Base-by-base conservation (phyloP, 2,113 vertebrate species). In the Onychostruthus taczanowskii region DNA sequence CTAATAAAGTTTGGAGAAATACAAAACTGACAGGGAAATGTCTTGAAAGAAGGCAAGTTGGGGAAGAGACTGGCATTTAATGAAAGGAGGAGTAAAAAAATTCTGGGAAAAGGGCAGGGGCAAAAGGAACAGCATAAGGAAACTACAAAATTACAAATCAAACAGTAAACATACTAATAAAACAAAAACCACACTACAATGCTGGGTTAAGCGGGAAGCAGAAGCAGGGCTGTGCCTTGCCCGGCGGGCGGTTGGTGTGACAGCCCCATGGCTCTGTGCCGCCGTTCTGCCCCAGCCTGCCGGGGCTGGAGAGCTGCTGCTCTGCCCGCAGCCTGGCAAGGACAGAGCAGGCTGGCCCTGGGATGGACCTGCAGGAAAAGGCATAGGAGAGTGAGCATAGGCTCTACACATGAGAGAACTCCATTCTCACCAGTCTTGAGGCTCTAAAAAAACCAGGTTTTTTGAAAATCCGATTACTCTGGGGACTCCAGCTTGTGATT, bases 191-290 rank as follows among this genome's bases (percentile, higher is more conserved):
- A 41, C 39, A 41, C 39, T 41, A 41, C 39, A 41, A 41, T 13
- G 13, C 43, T 43, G 31, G 53, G 53, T 33, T 21, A 64, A 61
- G 39, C 43, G 53, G 89, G 67, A 70, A 68, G 52, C 16, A 56
- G 62, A 53, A 94, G 70, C 55, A 35, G 84, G 37, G 35, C 5
- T 94, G 41, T 39, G 13, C 47, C 72, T 47, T 56, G 73, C 89
- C 81, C 33, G 4, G 50, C 0, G 3, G 59, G 47, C 0, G 3
- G 30, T 3, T 28, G 43, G 49, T 23, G 74, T 23, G 55, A 16
- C 52, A 64, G 35, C 58, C 0, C 0, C 11, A 1, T 8, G 67
- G 56, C 24, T 1, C 28, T 2, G 1, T 1, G 11, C 31, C 0
- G 23, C 14, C 10, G 53, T 19, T 15, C 22, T 5, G 4, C 18